Evolutionary conservation across 2,797 vertebrate species (phyloP).

Genomic region (Sebastes melanostomus): DNA sequence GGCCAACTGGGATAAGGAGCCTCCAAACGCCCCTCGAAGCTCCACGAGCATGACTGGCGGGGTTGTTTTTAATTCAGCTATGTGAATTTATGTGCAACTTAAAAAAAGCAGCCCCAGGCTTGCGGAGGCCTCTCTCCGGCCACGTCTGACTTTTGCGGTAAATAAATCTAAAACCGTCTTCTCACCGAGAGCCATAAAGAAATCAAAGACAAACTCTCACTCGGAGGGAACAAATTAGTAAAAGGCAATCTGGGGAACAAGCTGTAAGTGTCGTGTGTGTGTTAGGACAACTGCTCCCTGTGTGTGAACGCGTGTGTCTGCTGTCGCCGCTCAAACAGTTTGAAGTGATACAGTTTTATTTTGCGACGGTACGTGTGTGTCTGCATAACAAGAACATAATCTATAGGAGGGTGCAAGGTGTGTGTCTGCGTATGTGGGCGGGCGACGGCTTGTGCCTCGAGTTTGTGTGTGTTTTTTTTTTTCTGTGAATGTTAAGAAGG

Average conservation of each 20-base stretch:
- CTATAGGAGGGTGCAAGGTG: conserved; percentile 79
- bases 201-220: conserved; percentile 69
- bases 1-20: conserved; percentile 13
- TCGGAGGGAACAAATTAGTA: conserved; percentile 68
- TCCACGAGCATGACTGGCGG: conserved; percentile 14
- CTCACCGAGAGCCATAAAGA: conserved; percentile 57
- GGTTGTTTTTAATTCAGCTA: background rate
- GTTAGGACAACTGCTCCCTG: conserved; percentile 68
- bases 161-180: conserved; percentile 61
- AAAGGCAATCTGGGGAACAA: conserved; percentile 75
- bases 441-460: conserved; percentile 67
- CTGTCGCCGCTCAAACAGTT: conserved; percentile 66
- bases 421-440: conserved; percentile 69
- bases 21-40: conserved; percentile 37
- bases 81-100: conserved; percentile 23
- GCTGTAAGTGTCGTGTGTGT: conserved; percentile 71
- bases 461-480: conserved; percentile 34
- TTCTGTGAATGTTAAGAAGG: conserved; percentile 53
- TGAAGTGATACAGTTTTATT: conserved; percentile 67
- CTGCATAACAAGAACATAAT: conserved; percentile 77
- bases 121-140: conserved; percentile 15
- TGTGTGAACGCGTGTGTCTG: conserved; percentile 66
- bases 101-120: conserved; percentile 27
- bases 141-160: conserved; percentile 46
- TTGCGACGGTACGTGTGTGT: conserved; percentile 58